These are phyloP conservation scores for Mallotus villosus DNA, from an alignment of 2,797 vertebrate species.

Conservation along the genomic window DNA sequence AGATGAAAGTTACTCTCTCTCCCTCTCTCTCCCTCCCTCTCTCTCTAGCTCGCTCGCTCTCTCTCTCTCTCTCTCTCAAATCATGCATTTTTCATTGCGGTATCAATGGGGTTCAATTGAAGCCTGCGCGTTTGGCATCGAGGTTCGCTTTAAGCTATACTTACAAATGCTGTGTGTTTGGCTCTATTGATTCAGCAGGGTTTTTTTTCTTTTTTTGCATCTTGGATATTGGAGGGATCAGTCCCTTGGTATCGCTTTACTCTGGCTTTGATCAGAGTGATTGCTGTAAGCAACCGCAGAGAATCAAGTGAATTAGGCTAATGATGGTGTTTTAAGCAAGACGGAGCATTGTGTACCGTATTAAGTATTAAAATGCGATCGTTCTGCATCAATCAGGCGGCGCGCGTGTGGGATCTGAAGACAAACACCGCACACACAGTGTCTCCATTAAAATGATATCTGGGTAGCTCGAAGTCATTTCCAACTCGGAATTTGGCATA, in stretches of 20 bases:
- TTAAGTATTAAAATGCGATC: slow-evolving; percentile 60
- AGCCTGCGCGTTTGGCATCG: slow-evolving; percentile 76
- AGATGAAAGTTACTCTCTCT: slow-evolving; percentile 71
- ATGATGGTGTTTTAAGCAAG: slow-evolving; percentile 61
- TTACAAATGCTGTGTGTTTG: slow-evolving; percentile 79
- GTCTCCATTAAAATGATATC: slow-evolving; percentile 24
- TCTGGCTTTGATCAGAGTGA: slow-evolving; percentile 73
- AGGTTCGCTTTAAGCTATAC: slow-evolving; percentile 81
- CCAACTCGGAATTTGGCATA: too few species aligned
- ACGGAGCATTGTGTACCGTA: slow-evolving; percentile 46
- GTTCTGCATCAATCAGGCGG: slow-evolving; percentile 52
- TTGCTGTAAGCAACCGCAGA: slow-evolving; percentile 68
- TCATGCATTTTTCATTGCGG: slow-evolving; percentile 81
- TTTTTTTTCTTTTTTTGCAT: slow-evolving; percentile 63
- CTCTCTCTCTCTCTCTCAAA: slow-evolving; percentile 53
- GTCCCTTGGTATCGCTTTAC: slow-evolving; percentile 76
- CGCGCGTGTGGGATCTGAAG: slow-evolving; percentile 30
- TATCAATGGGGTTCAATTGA: slow-evolving; percentile 70
- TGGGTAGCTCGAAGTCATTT: background rate
- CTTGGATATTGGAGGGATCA: slow-evolving; percentile 72
- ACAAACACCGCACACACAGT: background rate
- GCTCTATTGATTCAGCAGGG: slow-evolving; percentile 78
- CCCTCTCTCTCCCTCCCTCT: background rate
- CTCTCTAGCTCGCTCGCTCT: background rate
- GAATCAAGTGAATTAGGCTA: slow-evolving; percentile 68